A percentile compares a stretch with the other conserved stretches of the same genome.
Evolutionary conservation across 2,113 vertebrate genomes (phyloP).

Genomic region (Megalops atlanticus): DNA sequence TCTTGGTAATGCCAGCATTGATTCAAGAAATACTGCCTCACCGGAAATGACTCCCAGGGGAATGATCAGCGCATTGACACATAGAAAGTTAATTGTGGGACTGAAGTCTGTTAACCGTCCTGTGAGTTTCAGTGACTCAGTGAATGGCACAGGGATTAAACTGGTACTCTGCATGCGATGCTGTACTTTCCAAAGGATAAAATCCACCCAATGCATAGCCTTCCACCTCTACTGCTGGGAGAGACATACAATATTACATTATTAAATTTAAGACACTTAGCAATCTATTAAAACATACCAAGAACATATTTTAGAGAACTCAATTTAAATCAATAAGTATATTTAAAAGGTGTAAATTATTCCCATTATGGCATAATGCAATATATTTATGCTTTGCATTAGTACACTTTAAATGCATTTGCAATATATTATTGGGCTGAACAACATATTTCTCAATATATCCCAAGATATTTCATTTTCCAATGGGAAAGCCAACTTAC

Average conservation of each 20-base stretch:
- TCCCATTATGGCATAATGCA: too few relatives aligned
- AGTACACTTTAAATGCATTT: too few relatives aligned
- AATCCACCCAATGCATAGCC: not conserved
- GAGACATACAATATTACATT: not conserved
- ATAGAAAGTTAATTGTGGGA: slow-evolving; percentile 41
- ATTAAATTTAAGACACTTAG: too few relatives aligned
- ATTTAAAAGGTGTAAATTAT: too few relatives aligned
- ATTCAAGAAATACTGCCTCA: slow-evolving; percentile 37
- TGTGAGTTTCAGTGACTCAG: slow-evolving; percentile 34
- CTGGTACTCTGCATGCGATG: not conserved
- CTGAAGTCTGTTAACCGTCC: slow-evolving; percentile 40
- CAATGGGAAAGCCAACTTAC: too few relatives aligned
- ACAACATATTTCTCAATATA: too few relatives aligned
- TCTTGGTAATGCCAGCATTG: slow-evolving; percentile 3
- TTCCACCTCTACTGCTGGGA: not conserved
- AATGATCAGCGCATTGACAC: slow-evolving; percentile 25
- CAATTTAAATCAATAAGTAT: too few relatives aligned
- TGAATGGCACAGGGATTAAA: slow-evolving; percentile 27
- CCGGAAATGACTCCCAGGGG: slow-evolving; percentile 44
- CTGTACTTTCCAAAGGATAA: not conserved
- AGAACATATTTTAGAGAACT: too few relatives aligned
- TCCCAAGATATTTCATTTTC: too few relatives aligned
- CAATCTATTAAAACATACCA: too few relatives aligned
- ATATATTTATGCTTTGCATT: too few relatives aligned
- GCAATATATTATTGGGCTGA: too few relatives aligned